Evolutionary conservation across 2,797 vertebrate genomes (phyloP).

Genomic region (Sarcoramphus papa): DNA sequence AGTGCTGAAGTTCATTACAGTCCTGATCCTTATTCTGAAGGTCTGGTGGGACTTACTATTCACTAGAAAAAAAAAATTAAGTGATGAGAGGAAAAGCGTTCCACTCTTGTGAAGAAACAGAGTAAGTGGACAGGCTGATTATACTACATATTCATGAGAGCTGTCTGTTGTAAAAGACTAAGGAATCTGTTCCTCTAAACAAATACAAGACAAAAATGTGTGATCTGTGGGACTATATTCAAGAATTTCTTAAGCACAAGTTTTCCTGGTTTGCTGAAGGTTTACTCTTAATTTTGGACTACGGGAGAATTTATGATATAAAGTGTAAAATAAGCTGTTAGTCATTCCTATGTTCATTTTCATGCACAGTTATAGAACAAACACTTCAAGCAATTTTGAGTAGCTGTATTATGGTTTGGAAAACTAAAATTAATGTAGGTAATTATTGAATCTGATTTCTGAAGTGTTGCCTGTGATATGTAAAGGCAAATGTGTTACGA

Average conservation of each 20-base stretch:
- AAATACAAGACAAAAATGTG: background rate
- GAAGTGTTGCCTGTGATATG: background rate
- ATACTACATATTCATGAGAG: background rate
- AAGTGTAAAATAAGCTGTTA: background rate
- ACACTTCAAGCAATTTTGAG: background rate
- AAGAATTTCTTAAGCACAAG: background rate
- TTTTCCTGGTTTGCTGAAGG: background rate
- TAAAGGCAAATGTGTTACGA: background rate
- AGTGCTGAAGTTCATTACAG: background rate
- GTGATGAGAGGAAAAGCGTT: background rate
- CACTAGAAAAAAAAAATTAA: background rate
- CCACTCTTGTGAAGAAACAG: background rate
- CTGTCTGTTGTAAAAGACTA: background rate
- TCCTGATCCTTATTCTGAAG: background rate
- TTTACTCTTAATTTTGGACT: background rate
- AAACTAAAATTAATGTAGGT: background rate
- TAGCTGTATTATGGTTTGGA: background rate
- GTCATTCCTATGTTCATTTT: background rate
- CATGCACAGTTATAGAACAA: background rate
- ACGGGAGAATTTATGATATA: background rate
- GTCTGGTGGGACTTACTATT: background rate
- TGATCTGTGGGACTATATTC: background rate
- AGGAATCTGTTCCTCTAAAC: background rate
- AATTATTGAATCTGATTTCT: background rate
- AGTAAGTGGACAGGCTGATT: background rate